Conservation (phyloP, 2,113 vertebrate species). For the Taxidea taxus region DNA sequence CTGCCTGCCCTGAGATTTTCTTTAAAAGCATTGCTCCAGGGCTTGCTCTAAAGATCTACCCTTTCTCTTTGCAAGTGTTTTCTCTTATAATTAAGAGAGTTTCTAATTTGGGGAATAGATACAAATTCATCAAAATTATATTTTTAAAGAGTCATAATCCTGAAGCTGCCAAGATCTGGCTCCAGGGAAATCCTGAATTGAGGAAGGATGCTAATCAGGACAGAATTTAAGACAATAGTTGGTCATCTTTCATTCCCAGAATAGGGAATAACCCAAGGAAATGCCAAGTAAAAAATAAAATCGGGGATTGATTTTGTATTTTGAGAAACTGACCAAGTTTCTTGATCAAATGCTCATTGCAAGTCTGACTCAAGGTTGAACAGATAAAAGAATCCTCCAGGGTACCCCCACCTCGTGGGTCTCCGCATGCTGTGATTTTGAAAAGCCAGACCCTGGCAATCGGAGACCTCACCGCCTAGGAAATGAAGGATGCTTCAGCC, state of each 20-base stretch:
- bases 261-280: slow-evolving; percentile 64
- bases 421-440: slow-evolving; percentile 9
- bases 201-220: slow-evolving; percentile 35
- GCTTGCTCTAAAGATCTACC: slow-evolving; percentile 14
- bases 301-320: slow-evolving; percentile 48
- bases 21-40: slow-evolving; percentile 17
- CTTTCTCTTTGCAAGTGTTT: slow-evolving; percentile 62
- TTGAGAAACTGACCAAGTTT: slow-evolving; percentile 58
- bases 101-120: slow-evolving; percentile 59
- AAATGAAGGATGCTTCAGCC: not conserved
- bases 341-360: slow-evolving; percentile 44
- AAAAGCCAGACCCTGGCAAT: slow-evolving; percentile 22
- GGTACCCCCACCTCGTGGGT: not conserved
- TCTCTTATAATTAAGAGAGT: slow-evolving; percentile 65
- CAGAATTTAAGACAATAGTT: slow-evolving; percentile 64
- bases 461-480: not conserved
- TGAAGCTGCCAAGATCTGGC: slow-evolving; percentile 53
- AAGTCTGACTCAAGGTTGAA: slow-evolving; percentile 57
- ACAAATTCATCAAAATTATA: slow-evolving; percentile 67
- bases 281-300: slow-evolving; percentile 30
- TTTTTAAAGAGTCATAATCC: slow-evolving; percentile 62
- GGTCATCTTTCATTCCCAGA: slow-evolving; percentile 50
- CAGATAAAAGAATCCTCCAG: slow-evolving; percentile 39
- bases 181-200: slow-evolving; percentile 48
- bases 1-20: slow-evolving; percentile 30